These are phyloP conservation scores for Enhydra lutris DNA, from an alignment of 2,113 vertebrate species.

Conservation along the genomic window DNA sequence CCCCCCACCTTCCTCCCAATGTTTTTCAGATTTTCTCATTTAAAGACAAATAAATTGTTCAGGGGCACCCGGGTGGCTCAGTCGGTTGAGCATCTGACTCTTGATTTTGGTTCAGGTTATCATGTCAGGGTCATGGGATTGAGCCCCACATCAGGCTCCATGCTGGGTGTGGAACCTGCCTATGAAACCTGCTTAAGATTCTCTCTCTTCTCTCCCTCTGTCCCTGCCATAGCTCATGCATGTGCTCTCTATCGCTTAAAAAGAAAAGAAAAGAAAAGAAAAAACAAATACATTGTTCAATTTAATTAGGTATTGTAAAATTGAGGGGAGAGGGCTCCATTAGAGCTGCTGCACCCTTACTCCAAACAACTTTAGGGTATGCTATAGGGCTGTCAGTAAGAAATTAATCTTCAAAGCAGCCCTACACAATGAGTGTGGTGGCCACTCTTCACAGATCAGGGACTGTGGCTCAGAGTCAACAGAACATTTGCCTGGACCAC, in stretches of 20 bases:
- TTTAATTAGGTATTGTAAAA: background rate
- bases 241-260: background rate
- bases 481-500: background rate
- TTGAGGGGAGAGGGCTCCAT: background rate
- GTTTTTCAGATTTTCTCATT: background rate
- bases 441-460: background rate
- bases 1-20: background rate
- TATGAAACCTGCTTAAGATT: background rate
- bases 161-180: background rate
- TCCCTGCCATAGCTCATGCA: no score
- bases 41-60: background rate
- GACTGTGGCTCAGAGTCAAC: background rate
- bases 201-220: background rate
- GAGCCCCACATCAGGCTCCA: background rate
- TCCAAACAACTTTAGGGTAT: background rate
- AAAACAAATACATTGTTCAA: background rate
- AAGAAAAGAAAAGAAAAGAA: background rate
- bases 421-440: accelerated
- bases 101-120: background rate
- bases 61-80: background rate
- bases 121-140: background rate
- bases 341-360: no score
- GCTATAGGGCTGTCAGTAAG: background rate
- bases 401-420: background rate
- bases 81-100: background rate